Evolutionary conservation across 2,113 vertebrate genomes (phyloP).

Genomic region (Callipepla squamata): DNA sequence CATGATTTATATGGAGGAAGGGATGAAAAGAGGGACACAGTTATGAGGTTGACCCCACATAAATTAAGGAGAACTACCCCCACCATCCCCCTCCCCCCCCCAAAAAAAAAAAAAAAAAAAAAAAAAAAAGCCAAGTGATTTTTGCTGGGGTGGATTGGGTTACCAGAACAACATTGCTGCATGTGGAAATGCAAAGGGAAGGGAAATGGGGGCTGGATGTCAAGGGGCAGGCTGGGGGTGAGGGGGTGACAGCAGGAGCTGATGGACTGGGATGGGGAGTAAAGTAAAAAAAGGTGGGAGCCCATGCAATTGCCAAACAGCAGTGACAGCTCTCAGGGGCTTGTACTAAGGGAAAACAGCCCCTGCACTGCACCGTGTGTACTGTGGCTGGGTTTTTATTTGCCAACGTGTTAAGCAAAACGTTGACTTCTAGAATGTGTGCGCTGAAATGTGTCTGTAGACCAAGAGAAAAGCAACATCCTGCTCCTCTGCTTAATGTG

Average conservation of each 20-base stretch:
- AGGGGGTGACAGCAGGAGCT: not conserved
- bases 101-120: too few species aligned
- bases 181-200: not conserved
- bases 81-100: fast-evolving
- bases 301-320: not conserved
- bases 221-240: not conserved
- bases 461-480: not conserved
- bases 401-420: not conserved
- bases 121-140: not conserved
- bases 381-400: not conserved
- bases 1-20: slow-evolving; percentile 43
- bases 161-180: not conserved
- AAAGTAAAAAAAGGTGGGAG: too few species aligned
- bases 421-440: not conserved
- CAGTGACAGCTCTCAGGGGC: not conserved
- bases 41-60: slow-evolving; percentile 22
- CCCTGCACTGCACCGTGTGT: too few species aligned
- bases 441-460: not conserved
- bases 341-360: not conserved
- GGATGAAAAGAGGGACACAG: not conserved
- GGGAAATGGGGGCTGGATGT: not conserved
- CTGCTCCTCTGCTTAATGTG: not conserved
- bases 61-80: not conserved
- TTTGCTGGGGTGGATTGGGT: not conserved
- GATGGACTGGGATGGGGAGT: not conserved